Conservation (phyloP, 2,797 vertebrate species). For the Neomorphus geoffroyi region DNA sequence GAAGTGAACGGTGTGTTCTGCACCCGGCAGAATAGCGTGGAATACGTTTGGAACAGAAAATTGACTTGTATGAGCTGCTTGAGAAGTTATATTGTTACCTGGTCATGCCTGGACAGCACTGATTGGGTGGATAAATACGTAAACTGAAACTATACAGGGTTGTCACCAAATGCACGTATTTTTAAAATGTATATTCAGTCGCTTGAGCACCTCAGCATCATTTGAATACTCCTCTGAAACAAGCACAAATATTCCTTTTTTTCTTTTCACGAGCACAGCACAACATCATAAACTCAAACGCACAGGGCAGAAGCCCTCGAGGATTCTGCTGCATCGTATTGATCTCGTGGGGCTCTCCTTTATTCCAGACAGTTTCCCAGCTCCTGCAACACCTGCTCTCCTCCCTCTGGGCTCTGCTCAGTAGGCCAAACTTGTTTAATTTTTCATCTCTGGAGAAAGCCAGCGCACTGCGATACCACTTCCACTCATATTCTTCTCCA, state of each 20-base stretch:
- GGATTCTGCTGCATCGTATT: neutral
- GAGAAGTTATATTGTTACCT: neutral
- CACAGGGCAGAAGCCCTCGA: neutral
- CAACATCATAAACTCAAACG: neutral
- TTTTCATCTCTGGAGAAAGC: neutral
- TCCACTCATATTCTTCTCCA: neutral
- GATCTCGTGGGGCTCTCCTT: neutral
- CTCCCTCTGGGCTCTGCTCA: neutral
- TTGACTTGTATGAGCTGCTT: neutral
- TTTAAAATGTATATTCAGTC: neutral
- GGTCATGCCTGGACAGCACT: neutral
- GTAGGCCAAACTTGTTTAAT: neutral
- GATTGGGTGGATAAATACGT: neutral
- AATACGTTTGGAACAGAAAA: slow-evolving; percentile 16
- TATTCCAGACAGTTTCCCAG: neutral
- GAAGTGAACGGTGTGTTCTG: neutral
- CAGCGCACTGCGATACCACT: neutral
- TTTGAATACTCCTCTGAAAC: neutral
- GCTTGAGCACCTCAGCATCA: neutral
- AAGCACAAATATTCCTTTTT: neutral
- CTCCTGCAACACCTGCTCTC: neutral
- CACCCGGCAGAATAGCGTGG: neutral
- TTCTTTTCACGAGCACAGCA: neutral
- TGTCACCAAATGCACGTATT: neutral
- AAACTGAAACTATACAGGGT: neutral